phyloP scores from a whole-genome alignment of 2,113 vertebrate species.

The Esox niger region DNA sequence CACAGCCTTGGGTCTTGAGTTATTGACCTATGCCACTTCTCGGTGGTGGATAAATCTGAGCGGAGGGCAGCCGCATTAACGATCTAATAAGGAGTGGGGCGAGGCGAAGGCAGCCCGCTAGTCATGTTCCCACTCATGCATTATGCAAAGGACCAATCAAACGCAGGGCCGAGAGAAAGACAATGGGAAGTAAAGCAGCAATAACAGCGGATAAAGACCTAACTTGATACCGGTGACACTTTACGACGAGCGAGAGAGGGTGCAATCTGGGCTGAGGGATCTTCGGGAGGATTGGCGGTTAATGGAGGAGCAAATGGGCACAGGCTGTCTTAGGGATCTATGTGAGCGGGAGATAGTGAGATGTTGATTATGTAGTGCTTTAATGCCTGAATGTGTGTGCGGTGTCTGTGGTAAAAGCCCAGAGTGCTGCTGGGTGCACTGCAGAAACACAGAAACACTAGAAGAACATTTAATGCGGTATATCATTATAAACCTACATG shows the following conservation, averaged over 20 bases:
- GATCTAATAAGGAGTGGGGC: slow-evolving; percentile 34
- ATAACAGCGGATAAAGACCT: slow-evolving; percentile 8
- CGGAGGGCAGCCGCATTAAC: slow-evolving; percentile 32
- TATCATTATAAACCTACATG: neutral
- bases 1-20: slow-evolving; percentile 30
- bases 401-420: no score
- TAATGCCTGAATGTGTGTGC: neutral
- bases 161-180: slow-evolving; percentile 31
- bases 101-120: neutral
- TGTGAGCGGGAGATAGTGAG: neutral
- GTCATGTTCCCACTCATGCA: slow-evolving; percentile 48
- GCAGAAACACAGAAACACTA: neutral
- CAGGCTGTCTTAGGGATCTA: neutral
- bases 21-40: slow-evolving; percentile 19
- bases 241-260: neutral
- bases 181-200: slow-evolving; percentile 36
- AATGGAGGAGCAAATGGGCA: neutral
- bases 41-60: slow-evolving; percentile 16
- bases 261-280: neutral
- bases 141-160: slow-evolving; percentile 51
- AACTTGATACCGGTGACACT: slow-evolving; percentile 18
- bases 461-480: no score
- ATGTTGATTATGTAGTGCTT: neutral
- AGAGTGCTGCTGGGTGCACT: neutral
- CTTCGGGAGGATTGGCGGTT: neutral